Conservation (phyloP, 2,797 vertebrate genomes). For the Darevskia mixta region DNA sequence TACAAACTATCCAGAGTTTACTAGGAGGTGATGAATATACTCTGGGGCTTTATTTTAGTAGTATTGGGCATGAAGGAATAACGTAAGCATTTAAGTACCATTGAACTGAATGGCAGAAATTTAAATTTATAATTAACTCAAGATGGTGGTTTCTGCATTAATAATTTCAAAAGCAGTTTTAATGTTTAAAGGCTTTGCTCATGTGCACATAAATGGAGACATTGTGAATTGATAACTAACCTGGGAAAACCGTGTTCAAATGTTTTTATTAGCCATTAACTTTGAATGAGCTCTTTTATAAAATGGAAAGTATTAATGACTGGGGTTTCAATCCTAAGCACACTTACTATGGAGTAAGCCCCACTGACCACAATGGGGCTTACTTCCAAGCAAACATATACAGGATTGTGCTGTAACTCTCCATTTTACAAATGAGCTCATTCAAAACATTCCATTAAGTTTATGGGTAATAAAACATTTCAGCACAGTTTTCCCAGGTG, state of each 20-base stretch:
- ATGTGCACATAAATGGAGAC: not conserved
- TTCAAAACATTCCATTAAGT: not conserved
- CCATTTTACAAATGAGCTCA: not conserved
- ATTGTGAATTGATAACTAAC: too few relatives aligned
- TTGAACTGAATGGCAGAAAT: not conserved
- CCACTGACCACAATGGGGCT: not conserved
- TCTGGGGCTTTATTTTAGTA: not conserved
- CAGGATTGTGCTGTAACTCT: not conserved
- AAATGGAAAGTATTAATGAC: not conserved
- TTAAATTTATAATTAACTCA: not conserved
- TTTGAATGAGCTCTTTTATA: not conserved
- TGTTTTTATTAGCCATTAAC: not conserved
- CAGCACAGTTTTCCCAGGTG: not conserved
- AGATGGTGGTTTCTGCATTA: not conserved
- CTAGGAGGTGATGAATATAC: not conserved
- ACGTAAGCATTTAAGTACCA: not conserved
- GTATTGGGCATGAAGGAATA: not conserved
- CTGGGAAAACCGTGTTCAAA: not conserved
- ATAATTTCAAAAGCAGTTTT: not conserved
- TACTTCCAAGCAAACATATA: not conserved
- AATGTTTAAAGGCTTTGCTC: not conserved
- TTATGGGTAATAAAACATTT: not conserved
- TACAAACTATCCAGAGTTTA: too few relatives aligned
- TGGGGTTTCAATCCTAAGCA: not conserved
- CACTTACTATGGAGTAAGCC: not conserved